These are phyloP conservation scores for Tetranychus urticae DNA, from an alignment of 1,140 invertebrate genomes.

Conservation along the genomic window DNA sequence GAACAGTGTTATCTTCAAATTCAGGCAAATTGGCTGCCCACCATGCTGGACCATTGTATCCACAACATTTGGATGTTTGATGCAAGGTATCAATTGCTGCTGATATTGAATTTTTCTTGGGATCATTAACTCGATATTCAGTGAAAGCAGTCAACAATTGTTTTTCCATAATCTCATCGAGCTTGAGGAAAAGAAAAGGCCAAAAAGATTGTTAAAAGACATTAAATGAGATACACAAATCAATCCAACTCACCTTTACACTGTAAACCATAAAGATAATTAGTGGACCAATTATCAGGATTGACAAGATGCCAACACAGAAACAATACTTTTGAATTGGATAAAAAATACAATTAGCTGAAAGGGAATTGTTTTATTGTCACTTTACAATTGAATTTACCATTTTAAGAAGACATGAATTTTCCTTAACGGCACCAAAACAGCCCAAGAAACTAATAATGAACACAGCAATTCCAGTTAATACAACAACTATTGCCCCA, in stretches of 20 bases:
- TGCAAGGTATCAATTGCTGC: neutral
- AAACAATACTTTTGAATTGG: no score
- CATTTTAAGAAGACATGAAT: constrained; percentile 24
- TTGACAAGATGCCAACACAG: no score
- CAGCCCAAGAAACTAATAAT: constrained; percentile 27
- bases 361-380: neutral
- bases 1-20: neutral
- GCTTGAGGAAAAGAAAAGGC: no score
- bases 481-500: constrained; percentile 26
- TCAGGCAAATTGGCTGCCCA: neutral
- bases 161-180: no score
- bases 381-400: constrained; percentile 19
- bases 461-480: constrained; percentile 23
- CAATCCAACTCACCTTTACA: no score
- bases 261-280: no score
- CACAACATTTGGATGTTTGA: neutral
- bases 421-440: constrained; percentile 24
- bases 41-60: neutral
- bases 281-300: no score
- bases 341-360: neutral
- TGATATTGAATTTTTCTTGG: neutral
- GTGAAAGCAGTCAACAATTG: no score
- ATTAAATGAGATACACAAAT: no score
- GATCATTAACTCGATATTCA: no score
- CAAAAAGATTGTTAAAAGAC: no score